Base-by-base conservation (phyloP, 2,888 invertebrate species). In the Lycaena phlaeas region DNA sequence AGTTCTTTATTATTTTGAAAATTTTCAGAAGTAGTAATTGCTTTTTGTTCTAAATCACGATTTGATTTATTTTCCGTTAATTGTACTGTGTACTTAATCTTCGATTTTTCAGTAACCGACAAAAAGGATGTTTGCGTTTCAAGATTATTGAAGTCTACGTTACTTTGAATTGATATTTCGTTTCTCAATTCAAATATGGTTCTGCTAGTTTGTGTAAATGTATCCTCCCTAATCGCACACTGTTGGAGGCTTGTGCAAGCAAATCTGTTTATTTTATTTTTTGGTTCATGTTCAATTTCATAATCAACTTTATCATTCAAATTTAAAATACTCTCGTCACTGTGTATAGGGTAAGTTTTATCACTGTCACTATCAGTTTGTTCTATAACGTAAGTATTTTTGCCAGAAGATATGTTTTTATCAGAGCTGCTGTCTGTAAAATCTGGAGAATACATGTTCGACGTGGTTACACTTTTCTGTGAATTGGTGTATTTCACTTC, bases 151-250 rank as follows among this genome's bases (percentile, higher is more conserved):
- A 49, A 52, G 22, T 61, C 43, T 5, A 44, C 22, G 12, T 46
- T 49, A 44, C 44, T 55, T 9, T 42, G 41, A n/a, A 51, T 25
- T 15, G 30, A 52, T n/a, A 77, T 77, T 9, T 54, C 55, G 52
- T 76, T 68, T 4, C 81, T 85, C 38, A 87, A 54, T 51, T 87
- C 73, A 27, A 88, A 61, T 31, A 87, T 82, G 2, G 88, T 88
- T 68, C 85, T 87, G 50, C 87, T 87, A 0, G 88, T 88, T 64
- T 88, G 88, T 5, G 88, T 87, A 45, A 64, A 78, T 9, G 11
- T 22, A 12, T 61, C 74, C 56, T 84, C 84, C 52, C 74, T 69
- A 9, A 68, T 59, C 7, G 66, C 34, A 30, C 65, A 60, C 39
- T 54, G 57, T 3, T 59, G 60, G 3, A 55, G 15, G 28, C 55